Conservation (phyloP, 1,140 invertebrate species). For the Drosophila punjabiensis region DNA sequence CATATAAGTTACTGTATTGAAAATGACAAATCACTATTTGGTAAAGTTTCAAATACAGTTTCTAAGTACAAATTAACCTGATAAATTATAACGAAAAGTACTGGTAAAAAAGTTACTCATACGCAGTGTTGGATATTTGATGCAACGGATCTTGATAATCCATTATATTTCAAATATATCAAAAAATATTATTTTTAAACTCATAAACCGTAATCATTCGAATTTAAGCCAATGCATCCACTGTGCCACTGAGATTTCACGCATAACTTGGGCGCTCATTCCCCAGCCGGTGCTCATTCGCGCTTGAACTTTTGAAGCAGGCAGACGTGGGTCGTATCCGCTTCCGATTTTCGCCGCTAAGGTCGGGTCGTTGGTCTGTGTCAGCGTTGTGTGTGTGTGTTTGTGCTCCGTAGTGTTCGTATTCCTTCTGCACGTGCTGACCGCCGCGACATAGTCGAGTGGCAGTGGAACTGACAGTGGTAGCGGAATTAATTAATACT, state of each 20-base stretch:
- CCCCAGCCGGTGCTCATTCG: slow-evolving; percentile 10
- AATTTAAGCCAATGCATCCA: neutral
- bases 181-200: neutral
- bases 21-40: neutral
- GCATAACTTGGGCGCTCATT: slow-evolving; percentile 18
- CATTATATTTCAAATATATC: no score
- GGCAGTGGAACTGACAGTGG: slow-evolving; percentile 3
- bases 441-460: slow-evolving; percentile 7
- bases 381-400: neutral
- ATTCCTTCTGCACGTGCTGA: slow-evolving; percentile 40
- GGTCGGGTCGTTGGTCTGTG: slow-evolving; percentile 13
- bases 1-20: neutral
- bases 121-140: neutral
- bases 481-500: slow-evolving; percentile 25
- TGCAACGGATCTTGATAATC: neutral
- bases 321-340: slow-evolving; percentile 9
- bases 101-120: neutral
- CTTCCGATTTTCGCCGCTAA: neutral
- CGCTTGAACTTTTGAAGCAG: neutral
- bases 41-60: neutral
- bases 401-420: slow-evolving; percentile 6
- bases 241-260: slow-evolving; percentile 14
- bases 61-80: neutral
- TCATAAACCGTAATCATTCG: neutral
- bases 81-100: neutral